Base-by-base conservation (phyloP, 2,113 vertebrate species). In the Stictonetta naevosa region DNA sequence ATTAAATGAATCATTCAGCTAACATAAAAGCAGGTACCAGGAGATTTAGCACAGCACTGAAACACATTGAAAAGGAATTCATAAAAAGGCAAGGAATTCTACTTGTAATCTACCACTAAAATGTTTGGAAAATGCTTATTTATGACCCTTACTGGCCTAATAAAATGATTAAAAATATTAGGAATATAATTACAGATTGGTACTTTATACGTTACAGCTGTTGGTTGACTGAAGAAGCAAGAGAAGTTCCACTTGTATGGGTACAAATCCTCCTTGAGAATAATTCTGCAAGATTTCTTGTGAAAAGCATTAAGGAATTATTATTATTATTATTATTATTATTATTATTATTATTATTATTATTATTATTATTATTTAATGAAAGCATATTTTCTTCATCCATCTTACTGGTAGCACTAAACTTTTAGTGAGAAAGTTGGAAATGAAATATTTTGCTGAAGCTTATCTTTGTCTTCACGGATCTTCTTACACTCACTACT, bases 1-100 rank as follows among this genome's bases (percentile, higher is more conserved):
- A 97, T 97, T 98, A 97, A 98, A 97, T 4, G 16, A 95, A 97
- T 93, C n/a, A 86, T 78, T 96, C 84, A 87, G 73, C 58, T 44
- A 80, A 86, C 89, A 95, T 92, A 91, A 92, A 97, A 96, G 91
- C 58, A 77, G 78, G 74, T 97, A 92, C 79, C 88, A 93, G 48
- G 93, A 95, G 80, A 88, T 84, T 92, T 94, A 90, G 38, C n/a
- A 26, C 66, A 68, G 44, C 72, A 67, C 22, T 85, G 55, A 93
- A 88, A 96, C 53, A 90, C 29, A 83, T 38, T 68, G 53, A 76
- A 84, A 94, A 79, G 72, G 31, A 86, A 93, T 15, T 75, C 22
- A 6, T 38, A 71, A 86, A 73, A 73, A 92, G 34, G 28, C 3
- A 48, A 42, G 55, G 11, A 83, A 88, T 76, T 92, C 89, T 91